phyloP scores from a whole-genome alignment of 1,140 invertebrate species.

The Drosophila santomea region DNA sequence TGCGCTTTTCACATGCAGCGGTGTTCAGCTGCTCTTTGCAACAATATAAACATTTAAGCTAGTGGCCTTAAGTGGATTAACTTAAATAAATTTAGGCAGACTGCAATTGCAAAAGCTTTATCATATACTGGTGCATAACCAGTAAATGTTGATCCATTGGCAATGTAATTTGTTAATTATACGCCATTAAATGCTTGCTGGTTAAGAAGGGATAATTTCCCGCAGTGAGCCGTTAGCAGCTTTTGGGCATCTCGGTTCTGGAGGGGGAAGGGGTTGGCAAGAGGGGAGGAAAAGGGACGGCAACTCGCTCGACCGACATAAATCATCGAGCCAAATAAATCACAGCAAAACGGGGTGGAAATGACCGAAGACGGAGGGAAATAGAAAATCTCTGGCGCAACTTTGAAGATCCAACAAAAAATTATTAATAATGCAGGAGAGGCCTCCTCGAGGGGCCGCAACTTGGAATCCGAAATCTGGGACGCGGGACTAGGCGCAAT shows the following conservation, averaged over 20 bases:
- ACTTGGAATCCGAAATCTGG: slow-evolving; percentile 24
- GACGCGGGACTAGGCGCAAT: slow-evolving; percentile 21
- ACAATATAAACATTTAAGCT: too few relatives aligned
- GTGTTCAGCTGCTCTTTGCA: too few relatives aligned
- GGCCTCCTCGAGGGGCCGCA: slow-evolving; percentile 11
- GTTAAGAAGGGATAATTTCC: neutral
- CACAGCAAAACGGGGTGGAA: slow-evolving; percentile 42
- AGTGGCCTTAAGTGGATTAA: too few relatives aligned
- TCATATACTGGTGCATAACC: too few relatives aligned
- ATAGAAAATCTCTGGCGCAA: slow-evolving; percentile 69
- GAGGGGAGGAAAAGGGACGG: slow-evolving; percentile 3
- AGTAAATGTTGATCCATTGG: too few relatives aligned
- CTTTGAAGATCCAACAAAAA: slow-evolving; percentile 58
- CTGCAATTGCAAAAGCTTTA: too few relatives aligned
- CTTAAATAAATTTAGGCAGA: too few relatives aligned
- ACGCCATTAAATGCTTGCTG: neutral
- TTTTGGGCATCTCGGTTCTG: too few relatives aligned
- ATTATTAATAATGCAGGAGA: slow-evolving; percentile 72
- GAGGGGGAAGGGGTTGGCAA: neutral
- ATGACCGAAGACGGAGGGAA: slow-evolving; percentile 5
- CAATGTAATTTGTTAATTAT: too few relatives aligned
- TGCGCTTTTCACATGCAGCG: too few relatives aligned
- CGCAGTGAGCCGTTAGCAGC: slow-evolving; percentile 1
- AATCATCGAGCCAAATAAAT: slow-evolving; percentile 77
- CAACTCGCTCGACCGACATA: slow-evolving; percentile 53